phyloP scores from a whole-genome alignment of 2,888 invertebrate genomes.

The Pseudeuparius sepicola region DNA sequence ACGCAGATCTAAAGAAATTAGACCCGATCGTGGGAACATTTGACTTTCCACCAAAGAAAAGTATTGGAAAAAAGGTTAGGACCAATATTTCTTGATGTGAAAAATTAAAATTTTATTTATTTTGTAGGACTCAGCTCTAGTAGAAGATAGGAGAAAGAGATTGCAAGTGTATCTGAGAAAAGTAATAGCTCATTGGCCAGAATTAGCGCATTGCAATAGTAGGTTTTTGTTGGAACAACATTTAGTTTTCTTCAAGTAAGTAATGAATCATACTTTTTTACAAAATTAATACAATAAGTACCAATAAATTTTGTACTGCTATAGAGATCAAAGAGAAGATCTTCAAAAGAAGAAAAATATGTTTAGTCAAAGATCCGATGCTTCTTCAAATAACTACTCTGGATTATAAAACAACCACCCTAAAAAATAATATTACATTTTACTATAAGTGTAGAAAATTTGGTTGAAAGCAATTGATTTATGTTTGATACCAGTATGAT shows the following conservation, averaged over 20 bases:
- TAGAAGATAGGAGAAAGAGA: slow-evolving; percentile 75
- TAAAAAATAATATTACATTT: too few species aligned
- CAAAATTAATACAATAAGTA: too few species aligned
- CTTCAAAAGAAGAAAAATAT: slow-evolving; percentile 29
- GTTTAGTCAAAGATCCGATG: slow-evolving; percentile 29
- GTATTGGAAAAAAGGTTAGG: slow-evolving; percentile 78
- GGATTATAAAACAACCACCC: slow-evolving; percentile 33
- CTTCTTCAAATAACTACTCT: slow-evolving; percentile 32
- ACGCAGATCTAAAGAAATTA: slow-evolving; percentile 73
- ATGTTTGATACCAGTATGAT: too few species aligned
- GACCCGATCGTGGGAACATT: slow-evolving; percentile 69
- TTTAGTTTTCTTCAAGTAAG: slow-evolving; percentile 81
- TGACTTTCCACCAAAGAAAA: slow-evolving; percentile 93
- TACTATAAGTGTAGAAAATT: too few species aligned
- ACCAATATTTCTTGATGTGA: slow-evolving; percentile 1
- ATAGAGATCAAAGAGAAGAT: slow-evolving; percentile 35
- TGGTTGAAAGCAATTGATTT: too few species aligned
- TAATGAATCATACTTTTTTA: too few species aligned
- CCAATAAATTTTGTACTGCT: slow-evolving; percentile 20
- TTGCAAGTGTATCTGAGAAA: slow-evolving; percentile 82
- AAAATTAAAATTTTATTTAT: slow-evolving; percentile 7
- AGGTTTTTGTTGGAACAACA: slow-evolving; percentile 69
- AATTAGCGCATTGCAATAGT: slow-evolving; percentile 64
- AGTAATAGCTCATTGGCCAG: slow-evolving; percentile 69
- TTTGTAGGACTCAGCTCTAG: slow-evolving; percentile 65